Percentiles rank a stretch among this genome's conserved stretches.
These are phyloP conservation scores for Hycleus cichorii DNA, from an alignment of 1,140 invertebrate species.

Conservation along the genomic window DNA sequence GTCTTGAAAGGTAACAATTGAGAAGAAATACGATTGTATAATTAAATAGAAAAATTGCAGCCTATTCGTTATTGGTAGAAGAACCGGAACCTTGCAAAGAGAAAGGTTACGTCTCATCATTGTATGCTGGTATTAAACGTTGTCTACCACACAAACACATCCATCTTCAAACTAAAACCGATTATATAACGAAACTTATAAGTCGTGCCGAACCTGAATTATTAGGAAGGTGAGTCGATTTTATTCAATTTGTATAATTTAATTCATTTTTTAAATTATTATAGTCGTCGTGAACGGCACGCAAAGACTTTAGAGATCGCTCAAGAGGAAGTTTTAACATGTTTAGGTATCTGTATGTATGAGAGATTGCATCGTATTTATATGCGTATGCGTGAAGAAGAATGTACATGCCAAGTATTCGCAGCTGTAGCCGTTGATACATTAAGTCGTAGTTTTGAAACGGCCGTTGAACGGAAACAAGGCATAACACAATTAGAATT, in stretches of 20 bases:
- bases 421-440: constrained; percentile 82
- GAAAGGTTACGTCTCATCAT: constrained; percentile 77
- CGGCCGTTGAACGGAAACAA: constrained; percentile 79
- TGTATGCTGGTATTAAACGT: constrained; percentile 79
- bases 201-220: constrained; percentile 82
- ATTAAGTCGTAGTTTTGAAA: constrained; percentile 81
- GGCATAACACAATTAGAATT: constrained; percentile 81
- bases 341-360: constrained; percentile 85
- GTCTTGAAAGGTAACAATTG: constrained; percentile 46
- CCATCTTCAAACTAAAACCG: constrained; percentile 76
- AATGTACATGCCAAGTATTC: constrained; percentile 84
- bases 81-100: constrained; percentile 76
- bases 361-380: constrained; percentile 80
- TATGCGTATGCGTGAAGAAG: constrained; percentile 77
- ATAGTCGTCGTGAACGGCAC: constrained; percentile 69
- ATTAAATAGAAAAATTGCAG: constrained; percentile 50
- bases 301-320: constrained; percentile 92
- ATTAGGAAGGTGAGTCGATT: constrained; percentile 56
- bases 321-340: constrained; percentile 91
- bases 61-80: constrained; percentile 78
- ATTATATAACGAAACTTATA: constrained; percentile 82
- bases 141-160: constrained; percentile 80
- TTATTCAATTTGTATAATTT: background rate
- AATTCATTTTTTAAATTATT: constrained; percentile 4
- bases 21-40: background rate